phyloP scores from a whole-genome alignment of 2,113 vertebrate genomes.

The Petrocephalus microphthalmus region DNA sequence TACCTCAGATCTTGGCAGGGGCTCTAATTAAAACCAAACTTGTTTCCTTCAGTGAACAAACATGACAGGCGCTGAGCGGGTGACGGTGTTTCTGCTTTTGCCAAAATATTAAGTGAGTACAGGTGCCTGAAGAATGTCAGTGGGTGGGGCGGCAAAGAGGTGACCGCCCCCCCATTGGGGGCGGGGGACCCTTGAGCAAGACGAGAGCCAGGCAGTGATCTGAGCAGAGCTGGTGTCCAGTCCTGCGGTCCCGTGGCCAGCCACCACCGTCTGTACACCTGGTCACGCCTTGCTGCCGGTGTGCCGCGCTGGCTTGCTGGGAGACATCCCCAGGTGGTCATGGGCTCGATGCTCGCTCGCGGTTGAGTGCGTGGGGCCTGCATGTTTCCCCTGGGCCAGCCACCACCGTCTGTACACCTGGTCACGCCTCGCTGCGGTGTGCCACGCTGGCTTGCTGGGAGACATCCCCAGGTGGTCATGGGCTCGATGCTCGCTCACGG shows the following conservation, averaged over 20 bases:
- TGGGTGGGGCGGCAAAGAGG: constrained; percentile 42
- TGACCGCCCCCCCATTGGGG: constrained; percentile 43
- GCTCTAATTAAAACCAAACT: constrained; percentile 81
- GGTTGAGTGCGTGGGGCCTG: not conserved
- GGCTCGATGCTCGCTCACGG: not conserved
- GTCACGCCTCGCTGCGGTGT: not conserved
- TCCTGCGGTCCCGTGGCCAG: too few relatives aligned
- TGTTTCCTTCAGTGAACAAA: constrained; percentile 68
- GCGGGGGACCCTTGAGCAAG: not conserved
- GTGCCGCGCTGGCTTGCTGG: not conserved
- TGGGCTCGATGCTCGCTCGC: not conserved
- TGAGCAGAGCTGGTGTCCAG: not conserved
- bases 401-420: not conserved
- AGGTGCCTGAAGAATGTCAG: constrained; percentile 80
- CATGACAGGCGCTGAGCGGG: constrained; percentile 63
- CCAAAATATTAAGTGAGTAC: constrained; percentile 74
- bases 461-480: not conserved
- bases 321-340: not conserved
- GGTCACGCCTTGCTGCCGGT: not conserved
- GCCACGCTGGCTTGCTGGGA: not conserved
- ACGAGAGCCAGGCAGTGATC: not conserved
- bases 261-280: too few relatives aligned
- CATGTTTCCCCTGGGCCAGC: too few relatives aligned
- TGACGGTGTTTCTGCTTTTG: constrained; percentile 49
- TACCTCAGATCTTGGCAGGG: constrained; percentile 64